A percentile compares a stretch with the other conserved stretches of the same genome.
Conservation (phyloP, 2,113 vertebrate species). For the Oenanthe melanoleuca region DNA sequence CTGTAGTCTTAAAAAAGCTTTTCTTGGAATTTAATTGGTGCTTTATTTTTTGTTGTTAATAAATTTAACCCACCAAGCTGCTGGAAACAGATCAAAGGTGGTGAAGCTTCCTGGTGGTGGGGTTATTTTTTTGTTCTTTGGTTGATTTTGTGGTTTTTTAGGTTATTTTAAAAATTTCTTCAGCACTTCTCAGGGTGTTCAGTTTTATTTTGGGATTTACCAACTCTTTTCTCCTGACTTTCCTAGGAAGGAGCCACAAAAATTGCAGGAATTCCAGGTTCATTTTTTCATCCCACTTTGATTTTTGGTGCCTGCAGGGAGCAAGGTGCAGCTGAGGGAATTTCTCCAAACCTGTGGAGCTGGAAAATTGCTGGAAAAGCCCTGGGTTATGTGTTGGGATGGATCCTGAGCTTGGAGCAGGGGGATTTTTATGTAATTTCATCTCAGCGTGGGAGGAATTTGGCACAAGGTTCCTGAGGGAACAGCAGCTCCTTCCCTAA, state of each 20-base stretch:
- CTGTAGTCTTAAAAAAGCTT: background rate
- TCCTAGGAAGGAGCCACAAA: fast-evolving
- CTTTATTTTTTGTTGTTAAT: background rate
- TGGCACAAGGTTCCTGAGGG: background rate
- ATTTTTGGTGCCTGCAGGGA: background rate
- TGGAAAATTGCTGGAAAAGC: background rate
- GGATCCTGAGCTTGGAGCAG: background rate
- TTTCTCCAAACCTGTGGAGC: background rate
- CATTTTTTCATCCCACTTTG: background rate
- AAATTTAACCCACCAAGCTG: background rate
- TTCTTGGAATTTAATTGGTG: background rate
- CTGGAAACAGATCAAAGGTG: background rate
- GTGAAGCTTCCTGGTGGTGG: background rate
- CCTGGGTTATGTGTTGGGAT: background rate
- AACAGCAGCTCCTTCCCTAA: background rate
- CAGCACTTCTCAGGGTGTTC: background rate
- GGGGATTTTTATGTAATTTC: background rate
- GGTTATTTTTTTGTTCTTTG: background rate
- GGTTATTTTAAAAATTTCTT: background rate
- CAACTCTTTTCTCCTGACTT: background rate
- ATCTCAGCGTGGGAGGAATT: background rate
- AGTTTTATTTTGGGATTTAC: background rate
- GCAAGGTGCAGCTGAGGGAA: background rate
- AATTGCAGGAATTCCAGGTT: fast-evolving
- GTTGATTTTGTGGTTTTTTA: background rate